Percentiles rank a stretch among this genome's conserved stretches.
Conservation (phyloP, 2,888 invertebrate species). For the Acrocyrtus sp. region DNA sequence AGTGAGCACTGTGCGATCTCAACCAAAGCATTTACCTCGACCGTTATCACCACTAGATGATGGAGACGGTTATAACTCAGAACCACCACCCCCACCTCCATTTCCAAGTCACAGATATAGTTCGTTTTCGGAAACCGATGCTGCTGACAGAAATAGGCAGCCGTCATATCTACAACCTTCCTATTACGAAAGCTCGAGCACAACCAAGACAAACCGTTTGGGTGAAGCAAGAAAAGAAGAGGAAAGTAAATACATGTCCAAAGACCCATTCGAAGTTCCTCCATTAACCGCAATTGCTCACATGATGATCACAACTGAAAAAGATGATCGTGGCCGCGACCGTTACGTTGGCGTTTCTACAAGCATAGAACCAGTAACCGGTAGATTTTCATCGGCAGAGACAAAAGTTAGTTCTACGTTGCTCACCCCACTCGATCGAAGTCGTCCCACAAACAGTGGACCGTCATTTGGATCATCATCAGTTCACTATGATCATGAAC, state of each 20-base stretch:
- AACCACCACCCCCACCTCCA: conserved; percentile 36
- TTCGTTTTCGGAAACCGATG: conserved; percentile 25
- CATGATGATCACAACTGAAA: no score
- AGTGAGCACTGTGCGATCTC: conserved; percentile 17
- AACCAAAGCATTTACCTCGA: conserved; percentile 34
- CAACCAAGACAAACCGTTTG: no score
- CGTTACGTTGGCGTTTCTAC: no score
- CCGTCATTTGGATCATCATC: neutral
- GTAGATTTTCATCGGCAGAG: no score
- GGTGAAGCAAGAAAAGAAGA: no score
- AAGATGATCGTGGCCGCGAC: no score
- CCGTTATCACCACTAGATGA: conserved; percentile 32
- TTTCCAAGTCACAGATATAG: conserved; percentile 37
- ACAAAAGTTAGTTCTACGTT: no score
- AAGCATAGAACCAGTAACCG: no score
- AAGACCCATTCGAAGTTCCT: conserved; percentile 46
- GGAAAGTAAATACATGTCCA: conserved; percentile 21
- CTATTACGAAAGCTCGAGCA: conserved; percentile 6
- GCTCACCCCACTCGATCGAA: no score
- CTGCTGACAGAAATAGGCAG: conserved; percentile 8
- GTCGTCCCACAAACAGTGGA: neutral
- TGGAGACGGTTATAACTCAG: conserved; percentile 12
- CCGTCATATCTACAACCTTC: conserved; percentile 25
- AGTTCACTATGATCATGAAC: neutral
- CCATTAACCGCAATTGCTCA: conserved; percentile 29